Percentiles rank a stretch among this genome's conserved stretches.
Conservation (phyloP, 1,140 invertebrate genomes). For the Olivierus martensii region DNA sequence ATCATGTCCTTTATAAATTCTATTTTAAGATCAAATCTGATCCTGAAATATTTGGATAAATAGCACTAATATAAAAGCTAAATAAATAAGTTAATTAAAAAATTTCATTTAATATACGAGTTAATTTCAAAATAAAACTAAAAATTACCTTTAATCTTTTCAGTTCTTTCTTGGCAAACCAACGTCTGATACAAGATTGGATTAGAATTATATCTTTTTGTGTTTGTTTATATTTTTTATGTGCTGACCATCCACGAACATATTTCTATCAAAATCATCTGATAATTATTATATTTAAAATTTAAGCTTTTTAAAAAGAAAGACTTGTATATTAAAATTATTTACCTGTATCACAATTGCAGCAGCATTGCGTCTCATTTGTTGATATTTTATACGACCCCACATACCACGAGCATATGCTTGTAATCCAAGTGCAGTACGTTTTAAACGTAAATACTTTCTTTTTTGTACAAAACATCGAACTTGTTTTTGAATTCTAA, state of each 20-base stretch:
- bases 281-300: too few relatives aligned
- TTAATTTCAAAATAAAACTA: not conserved
- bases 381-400: slow-evolving; percentile 37
- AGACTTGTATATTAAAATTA: too few relatives aligned
- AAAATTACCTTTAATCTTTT: slow-evolving; percentile 53
- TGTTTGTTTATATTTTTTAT: slow-evolving; percentile 48
- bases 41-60: too few relatives aligned
- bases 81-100: too few relatives aligned
- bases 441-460: slow-evolving; percentile 28
- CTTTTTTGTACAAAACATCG: slow-evolving; percentile 46
- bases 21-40: too few relatives aligned
- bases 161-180: slow-evolving; percentile 59
- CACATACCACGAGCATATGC: slow-evolving; percentile 31
- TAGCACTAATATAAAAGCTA: too few relatives aligned
- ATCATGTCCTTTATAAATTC: too few relatives aligned
- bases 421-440: slow-evolving; percentile 30
- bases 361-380: slow-evolving; percentile 40
- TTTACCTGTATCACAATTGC: slow-evolving; percentile 51
- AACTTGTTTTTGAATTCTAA: slow-evolving; percentile 59
- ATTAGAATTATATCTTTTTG: slow-evolving; percentile 58
- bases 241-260: slow-evolving; percentile 59
- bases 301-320: too few relatives aligned
- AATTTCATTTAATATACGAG: too few relatives aligned
- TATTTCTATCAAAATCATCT: slow-evolving; percentile 29
- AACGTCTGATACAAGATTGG: slow-evolving; percentile 56